Evolutionary conservation across 2,113 vertebrate genomes (phyloP), one percentile per base, ranked within the genome.

Genomic region (Galemys pyrenaicus): DNA sequence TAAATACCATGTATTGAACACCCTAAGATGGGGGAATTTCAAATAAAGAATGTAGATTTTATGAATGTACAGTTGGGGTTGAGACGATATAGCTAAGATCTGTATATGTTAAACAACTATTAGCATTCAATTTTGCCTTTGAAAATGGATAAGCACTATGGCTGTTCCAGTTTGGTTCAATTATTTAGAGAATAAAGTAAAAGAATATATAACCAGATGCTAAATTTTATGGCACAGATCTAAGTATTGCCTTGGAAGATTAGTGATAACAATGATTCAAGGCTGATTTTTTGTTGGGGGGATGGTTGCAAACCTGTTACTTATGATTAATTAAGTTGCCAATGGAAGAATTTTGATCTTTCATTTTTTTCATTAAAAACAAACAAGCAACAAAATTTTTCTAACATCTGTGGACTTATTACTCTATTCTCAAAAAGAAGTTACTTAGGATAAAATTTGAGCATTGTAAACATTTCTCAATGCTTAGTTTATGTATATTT

Each of bases 401-500:
- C 49, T 8, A 85, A 8, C 12, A 44, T 87, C 70, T 73, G 0
- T 46, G 56, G 70, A 39, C 9, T 64, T 92, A 89, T 64, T 81
- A 81, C 37, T 94, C 44, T 67, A 44, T 81, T 79, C 19, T 67
- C 30, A 96, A 65, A n/a, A 82, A 58, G n/a, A 41, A 87, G 37
- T 56, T 64, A 68, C 60, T 77, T 77, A 82, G 46, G 58, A 56
- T 86, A 89, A 89, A 96, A 75, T 85, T 15, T 68, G 67, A 64
- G 37, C 73, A 81, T 13, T 75, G 13, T 87, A 77, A 94, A 82
- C n/a, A 9, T 2, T 71, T 71, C 51, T 44, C 46, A 65, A 26
- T 78, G 30, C 6, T 28, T 65, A 73, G 71, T 91, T 37, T 91
- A 71, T 30, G 41, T 46, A 51, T 73, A 15, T 60, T 68, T 70